Conservation (phyloP, 92 coral and sea anemone species). For the Palythoa heliodiscus region DNA sequence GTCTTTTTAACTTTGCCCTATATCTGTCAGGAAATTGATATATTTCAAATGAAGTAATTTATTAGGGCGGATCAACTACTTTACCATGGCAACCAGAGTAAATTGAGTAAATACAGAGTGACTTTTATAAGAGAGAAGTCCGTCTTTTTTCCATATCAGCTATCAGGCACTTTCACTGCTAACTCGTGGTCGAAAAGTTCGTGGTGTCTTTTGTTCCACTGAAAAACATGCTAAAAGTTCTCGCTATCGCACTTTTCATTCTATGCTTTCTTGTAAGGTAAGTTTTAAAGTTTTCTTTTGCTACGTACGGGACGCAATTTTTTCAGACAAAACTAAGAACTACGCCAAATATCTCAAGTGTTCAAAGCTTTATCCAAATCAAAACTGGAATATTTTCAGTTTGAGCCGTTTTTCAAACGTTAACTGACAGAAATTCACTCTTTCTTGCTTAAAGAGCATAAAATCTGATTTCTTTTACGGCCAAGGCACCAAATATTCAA, state of each 20-base stretch:
- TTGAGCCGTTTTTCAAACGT: background rate
- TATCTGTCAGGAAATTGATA: conserved; percentile 6
- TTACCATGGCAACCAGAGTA: conserved; percentile 23
- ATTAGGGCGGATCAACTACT: background rate
- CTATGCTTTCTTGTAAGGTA: conserved; percentile 4
- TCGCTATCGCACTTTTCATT: background rate
- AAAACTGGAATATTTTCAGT: background rate
- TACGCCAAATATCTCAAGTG: background rate
- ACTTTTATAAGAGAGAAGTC: background rate
- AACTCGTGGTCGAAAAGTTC: background rate
- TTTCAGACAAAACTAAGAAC: background rate
- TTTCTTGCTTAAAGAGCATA: background rate
- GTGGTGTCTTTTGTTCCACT: background rate
- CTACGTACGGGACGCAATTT: background rate
- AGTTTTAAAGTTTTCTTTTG: background rate
- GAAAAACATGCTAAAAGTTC: background rate
- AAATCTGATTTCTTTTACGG: too few species aligned
- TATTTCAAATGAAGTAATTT: conserved; percentile 20
- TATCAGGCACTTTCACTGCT: background rate
- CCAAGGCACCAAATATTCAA: too few species aligned
- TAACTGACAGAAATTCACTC: background rate
- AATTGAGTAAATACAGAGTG: background rate
- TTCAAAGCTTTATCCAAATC: background rate
- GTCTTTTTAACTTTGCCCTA: background rate
- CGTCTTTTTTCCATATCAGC: background rate